A percentile compares a stretch with the other conserved stretches of the same genome.
Evolutionary conservation across 2,888 invertebrate species (phyloP).

Genomic region (Oscheius sp.): DNA sequence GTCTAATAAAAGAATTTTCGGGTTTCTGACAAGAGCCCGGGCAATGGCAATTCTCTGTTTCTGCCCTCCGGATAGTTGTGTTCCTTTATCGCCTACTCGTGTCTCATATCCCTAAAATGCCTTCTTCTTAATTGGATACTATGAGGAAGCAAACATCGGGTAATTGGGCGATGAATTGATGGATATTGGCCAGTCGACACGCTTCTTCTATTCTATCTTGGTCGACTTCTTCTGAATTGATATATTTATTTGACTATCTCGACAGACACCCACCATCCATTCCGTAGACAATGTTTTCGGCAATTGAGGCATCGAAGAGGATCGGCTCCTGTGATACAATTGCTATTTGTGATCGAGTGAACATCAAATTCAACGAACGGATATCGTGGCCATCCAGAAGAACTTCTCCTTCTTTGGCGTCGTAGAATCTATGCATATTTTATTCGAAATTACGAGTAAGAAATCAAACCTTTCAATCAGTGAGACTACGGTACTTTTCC

Average conservation of each 20-base stretch:
- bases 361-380: slow-evolving; percentile 75
- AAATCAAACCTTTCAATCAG: slow-evolving; percentile 81
- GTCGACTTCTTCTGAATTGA: slow-evolving; percentile 37
- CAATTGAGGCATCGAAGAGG: slow-evolving; percentile 74
- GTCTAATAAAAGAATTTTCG: slow-evolving; percentile 74
- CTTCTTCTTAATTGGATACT: slow-evolving; percentile 28
- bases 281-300: slow-evolving; percentile 70
- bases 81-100: slow-evolving; percentile 74
- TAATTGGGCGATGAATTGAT: slow-evolving; percentile 74
- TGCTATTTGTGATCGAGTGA: slow-evolving; percentile 84
- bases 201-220: slow-evolving; percentile 62
- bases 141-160: slow-evolving; percentile 65
- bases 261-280: slow-evolving; percentile 47
- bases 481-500: slow-evolving; percentile 74
- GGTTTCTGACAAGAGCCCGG: slow-evolving; percentile 73
- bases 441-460: no score
- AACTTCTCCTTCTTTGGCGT: slow-evolving; percentile 80
- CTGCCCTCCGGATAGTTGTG: slow-evolving; percentile 72
- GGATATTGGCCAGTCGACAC: slow-evolving; percentile 75
- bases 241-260: slow-evolving; percentile 39
- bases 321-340: slow-evolving; percentile 93
- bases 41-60: slow-evolving; percentile 74
- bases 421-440: slow-evolving; percentile 85
- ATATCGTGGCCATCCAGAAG: slow-evolving; percentile 73
- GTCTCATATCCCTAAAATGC: slow-evolving; percentile 70